A percentile compares a stretch with the other conserved stretches of the same genome.
phyloP scores from a whole-genome alignment of 2,113 vertebrate genomes.

The Zootoca vivipara region DNA sequence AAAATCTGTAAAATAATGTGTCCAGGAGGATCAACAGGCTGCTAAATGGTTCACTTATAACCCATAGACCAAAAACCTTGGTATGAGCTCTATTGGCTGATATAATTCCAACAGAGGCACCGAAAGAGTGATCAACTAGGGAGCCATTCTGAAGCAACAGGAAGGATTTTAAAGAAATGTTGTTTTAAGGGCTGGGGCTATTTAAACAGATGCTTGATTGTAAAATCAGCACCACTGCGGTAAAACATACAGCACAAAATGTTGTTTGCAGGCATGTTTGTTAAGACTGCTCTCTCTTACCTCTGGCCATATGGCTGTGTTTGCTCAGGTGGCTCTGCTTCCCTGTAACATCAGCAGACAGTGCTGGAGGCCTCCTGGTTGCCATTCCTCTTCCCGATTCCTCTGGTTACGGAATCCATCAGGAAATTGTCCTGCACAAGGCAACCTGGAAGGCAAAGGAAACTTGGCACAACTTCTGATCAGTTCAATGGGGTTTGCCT shows the following conservation, averaged over 20 bases:
- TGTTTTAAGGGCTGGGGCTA: not conserved
- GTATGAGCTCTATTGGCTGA: not conserved
- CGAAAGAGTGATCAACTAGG: not conserved
- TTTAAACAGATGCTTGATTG: not conserved
- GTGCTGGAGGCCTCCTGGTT: rapidly evolving
- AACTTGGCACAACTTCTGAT: not conserved
- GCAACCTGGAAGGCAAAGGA: not conserved
- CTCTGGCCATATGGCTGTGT: not conserved
- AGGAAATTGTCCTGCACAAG: not conserved
- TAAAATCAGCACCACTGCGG: not conserved
- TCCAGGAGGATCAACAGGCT: not conserved
- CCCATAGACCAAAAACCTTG: not conserved
- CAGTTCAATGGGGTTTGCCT: not conserved
- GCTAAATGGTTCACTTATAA: slow-evolving; percentile 2
- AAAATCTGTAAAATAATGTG: not conserved
- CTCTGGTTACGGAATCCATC: not conserved
- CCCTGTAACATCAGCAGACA: not conserved
- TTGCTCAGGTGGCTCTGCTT: not conserved
- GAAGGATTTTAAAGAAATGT: not conserved
- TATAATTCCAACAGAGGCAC: not conserved
- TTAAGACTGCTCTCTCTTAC: not conserved
- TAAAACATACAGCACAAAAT: slow-evolving; percentile 18
- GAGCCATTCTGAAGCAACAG: not conserved
- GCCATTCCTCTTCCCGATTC: not conserved
- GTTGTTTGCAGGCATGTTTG: not conserved